Conservation (phyloP, 1,140 invertebrate species). For the Diuraphis noxia region DNA sequence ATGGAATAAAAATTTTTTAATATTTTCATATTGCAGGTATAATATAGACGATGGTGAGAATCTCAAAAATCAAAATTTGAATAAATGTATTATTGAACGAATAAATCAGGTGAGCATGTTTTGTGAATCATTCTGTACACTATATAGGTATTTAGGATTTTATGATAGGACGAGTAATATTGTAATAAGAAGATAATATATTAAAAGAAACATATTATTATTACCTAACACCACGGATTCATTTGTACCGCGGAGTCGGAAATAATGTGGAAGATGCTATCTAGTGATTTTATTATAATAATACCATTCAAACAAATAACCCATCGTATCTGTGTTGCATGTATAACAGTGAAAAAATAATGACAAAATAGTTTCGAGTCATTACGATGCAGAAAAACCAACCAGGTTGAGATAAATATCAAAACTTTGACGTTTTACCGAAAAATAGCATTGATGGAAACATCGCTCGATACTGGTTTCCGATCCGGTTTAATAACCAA, state of each 20-base stretch:
- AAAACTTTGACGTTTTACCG: slow-evolving; percentile 9
- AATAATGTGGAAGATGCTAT: neutral
- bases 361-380: neutral
- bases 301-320: neutral
- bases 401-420: neutral
- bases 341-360: neutral
- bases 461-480: slow-evolving; percentile 25
- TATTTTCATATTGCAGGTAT: neutral
- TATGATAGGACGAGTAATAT: neutral
- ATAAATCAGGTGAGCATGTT: neutral
- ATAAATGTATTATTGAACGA: neutral
- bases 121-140: neutral
- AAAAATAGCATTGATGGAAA: slow-evolving; percentile 14
- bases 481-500: slow-evolving; percentile 13
- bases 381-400: neutral
- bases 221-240: neutral
- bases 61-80: neutral
- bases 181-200: neutral
- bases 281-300: neutral
- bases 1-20: neutral
- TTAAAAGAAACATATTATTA: neutral
- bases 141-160: neutral
- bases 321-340: neutral
- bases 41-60: too few relatives aligned
- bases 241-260: neutral